phyloP scores from a whole-genome alignment of 2,797 vertebrate species.

The Apodemus agrarius region DNA sequence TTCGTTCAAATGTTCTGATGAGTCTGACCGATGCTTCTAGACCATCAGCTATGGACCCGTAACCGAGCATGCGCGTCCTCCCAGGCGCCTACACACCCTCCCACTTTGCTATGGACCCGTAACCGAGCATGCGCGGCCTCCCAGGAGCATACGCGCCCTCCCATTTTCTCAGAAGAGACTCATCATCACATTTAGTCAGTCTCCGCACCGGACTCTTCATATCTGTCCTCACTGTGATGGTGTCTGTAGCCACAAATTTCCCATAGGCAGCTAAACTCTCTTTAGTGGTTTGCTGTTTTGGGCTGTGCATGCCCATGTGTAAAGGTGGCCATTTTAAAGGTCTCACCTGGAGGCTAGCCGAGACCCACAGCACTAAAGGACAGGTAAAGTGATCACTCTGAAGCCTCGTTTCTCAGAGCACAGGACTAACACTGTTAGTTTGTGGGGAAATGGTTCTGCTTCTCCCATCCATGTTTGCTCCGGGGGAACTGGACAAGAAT shows the following conservation, averaged over 20 bases:
- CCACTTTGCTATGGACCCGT: background rate
- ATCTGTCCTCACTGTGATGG: fast-evolving
- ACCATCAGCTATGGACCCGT: background rate
- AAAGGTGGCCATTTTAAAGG: background rate
- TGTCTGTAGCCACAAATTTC: background rate
- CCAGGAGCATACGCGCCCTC: background rate
- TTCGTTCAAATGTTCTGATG: background rate
- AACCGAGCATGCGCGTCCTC: too few relatives aligned
- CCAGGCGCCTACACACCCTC: background rate
- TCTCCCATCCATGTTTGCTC: background rate
- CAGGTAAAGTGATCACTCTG: background rate
- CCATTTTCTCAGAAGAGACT: background rate
- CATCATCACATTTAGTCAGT: fast-evolving
- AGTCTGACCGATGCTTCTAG: background rate
- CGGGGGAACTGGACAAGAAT: background rate
- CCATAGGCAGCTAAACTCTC: background rate
- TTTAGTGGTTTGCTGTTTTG: background rate
- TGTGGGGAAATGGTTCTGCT: background rate
- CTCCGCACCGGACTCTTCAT: background rate
- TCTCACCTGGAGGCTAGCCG: background rate
- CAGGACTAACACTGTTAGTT: too few relatives aligned
- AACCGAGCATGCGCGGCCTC: too few relatives aligned
- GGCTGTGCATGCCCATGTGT: fast-evolving
- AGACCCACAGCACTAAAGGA: background rate
- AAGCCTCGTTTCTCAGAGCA: background rate